Evolutionary conservation across 1,140 invertebrate genomes (phyloP), one percentile per base, ranked within the genome.

Genomic region (Tetragnatha versicolor): DNA sequence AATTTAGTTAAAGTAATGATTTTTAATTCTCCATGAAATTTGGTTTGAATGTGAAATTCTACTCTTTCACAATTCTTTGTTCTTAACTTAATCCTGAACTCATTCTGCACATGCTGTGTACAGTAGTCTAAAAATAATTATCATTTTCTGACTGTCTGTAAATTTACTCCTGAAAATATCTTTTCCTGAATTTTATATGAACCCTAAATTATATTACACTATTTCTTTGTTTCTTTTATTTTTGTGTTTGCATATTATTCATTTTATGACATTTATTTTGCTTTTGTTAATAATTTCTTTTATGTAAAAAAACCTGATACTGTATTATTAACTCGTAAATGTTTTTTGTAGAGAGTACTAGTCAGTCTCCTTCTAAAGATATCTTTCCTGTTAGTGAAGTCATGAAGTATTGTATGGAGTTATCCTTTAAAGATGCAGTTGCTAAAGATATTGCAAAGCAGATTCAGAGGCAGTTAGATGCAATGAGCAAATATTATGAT

Each of bases 371-470:
- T 27, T 49, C 84, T 81, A 66, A 79, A 66, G 66, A 80, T 39
- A 47, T 65, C 3, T 82, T 83, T 12, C 77, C 83, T 4, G 87
- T 85, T 81, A 78, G 82, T 53, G 87, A 88, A 76, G 86, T 84
- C 49, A 83, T 86, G 63, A 83, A 86, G 70, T 83, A 85, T 5
- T 83, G 84, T 29, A 83, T 80, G 58, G 85, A 86, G 63, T 86
- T 88, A 84, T 49, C 39, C 10, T 17, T 70, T 2, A 77, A 77
- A 39, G 73, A 77, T 12, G 84, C 85, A 31, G 88, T 90, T 29
- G 89, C 91, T 61, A 87, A 90, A 49, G 92, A 94, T 84, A 87
- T 92, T 29, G 87, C 89, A 29, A 90, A 91, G 82, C 90, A 89
- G 70, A 90, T 91, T 75, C 88, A 91, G 81, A 85, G 85, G 14